A percentile compares a stretch with the other conserved stretches of the same genome.
Evolutionary conservation across 2,888 invertebrate genomes (phyloP).

Genomic region (Cancer borealis): DNA sequence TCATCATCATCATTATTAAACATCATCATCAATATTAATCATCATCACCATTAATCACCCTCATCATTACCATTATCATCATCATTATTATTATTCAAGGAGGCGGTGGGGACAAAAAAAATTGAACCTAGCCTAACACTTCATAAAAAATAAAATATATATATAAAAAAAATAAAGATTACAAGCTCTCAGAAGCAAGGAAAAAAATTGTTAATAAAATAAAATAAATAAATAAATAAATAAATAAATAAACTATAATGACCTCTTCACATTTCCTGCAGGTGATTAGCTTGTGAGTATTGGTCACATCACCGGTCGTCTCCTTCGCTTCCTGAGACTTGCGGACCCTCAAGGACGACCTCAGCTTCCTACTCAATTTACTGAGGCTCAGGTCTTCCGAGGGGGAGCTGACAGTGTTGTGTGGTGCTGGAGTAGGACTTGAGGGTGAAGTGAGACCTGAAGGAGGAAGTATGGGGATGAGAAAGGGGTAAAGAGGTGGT

Average conservation of each 20-base stretch:
- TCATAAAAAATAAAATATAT: neutral
- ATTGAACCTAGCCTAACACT: neutral
- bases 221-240: neutral
- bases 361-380: constrained; percentile 55
- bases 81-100: too few relatives aligned
- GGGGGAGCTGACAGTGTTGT: constrained; percentile 48
- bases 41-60: too few relatives aligned
- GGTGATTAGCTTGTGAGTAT: constrained; percentile 45
- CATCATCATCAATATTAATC: too few relatives aligned
- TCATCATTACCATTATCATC: too few relatives aligned
- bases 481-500: neutral
- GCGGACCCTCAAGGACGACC: constrained; percentile 54
- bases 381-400: constrained; percentile 63
- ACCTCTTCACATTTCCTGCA: constrained; percentile 71
- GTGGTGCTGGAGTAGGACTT: constrained; percentile 51
- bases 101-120: too few relatives aligned
- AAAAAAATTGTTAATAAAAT: too few relatives aligned
- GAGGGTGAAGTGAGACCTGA: constrained; percentile 63
- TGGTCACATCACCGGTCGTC: constrained; percentile 53
- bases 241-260: neutral
- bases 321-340: constrained; percentile 63
- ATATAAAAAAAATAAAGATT: neutral
- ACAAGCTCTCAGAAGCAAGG: too few relatives aligned
- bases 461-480: neutral
- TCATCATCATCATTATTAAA: too few relatives aligned